Evolutionary conservation across 2,113 vertebrate genomes (phyloP).

Genomic region (Myotis lucifugus): DNA sequence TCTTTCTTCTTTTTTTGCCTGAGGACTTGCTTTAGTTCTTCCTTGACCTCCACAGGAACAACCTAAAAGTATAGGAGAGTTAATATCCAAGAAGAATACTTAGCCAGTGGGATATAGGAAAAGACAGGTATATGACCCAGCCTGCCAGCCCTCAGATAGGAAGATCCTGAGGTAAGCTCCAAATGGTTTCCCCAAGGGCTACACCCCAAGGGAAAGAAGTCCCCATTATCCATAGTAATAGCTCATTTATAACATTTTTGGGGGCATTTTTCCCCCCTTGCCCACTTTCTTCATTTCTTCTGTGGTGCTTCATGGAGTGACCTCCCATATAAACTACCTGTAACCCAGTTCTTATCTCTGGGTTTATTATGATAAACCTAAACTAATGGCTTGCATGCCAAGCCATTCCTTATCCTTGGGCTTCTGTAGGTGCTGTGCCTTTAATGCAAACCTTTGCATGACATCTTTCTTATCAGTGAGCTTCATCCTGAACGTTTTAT

Average conservation of each 20-base stretch:
- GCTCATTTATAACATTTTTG: not conserved
- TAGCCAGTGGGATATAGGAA: not conserved
- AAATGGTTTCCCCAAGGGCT: not conserved
- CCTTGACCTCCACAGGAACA: not conserved
- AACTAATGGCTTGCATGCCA: not conserved
- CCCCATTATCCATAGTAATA: not conserved
- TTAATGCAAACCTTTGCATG: not conserved
- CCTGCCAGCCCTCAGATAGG: not conserved
- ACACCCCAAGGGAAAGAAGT: not conserved
- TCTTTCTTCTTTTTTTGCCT: not conserved
- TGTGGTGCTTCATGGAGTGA: not conserved
- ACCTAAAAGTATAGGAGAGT: not conserved
- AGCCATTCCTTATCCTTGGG: not conserved
- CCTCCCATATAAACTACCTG: not conserved
- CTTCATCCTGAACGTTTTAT: not conserved
- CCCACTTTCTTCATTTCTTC: not conserved
- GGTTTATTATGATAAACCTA: not conserved
- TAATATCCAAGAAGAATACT: not conserved
- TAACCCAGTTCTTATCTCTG: not conserved
- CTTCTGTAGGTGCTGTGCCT: not conserved
- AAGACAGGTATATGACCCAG: not conserved
- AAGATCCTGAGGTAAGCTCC: not conserved
- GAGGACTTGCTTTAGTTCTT: not conserved
- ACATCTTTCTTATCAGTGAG: not conserved
- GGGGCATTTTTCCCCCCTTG: not conserved